Percentiles rank a stretch among this genome's conserved stretches.
Evolutionary conservation across 2,888 invertebrate genomes (phyloP).

Genomic region (Andrena dorsata): DNA sequence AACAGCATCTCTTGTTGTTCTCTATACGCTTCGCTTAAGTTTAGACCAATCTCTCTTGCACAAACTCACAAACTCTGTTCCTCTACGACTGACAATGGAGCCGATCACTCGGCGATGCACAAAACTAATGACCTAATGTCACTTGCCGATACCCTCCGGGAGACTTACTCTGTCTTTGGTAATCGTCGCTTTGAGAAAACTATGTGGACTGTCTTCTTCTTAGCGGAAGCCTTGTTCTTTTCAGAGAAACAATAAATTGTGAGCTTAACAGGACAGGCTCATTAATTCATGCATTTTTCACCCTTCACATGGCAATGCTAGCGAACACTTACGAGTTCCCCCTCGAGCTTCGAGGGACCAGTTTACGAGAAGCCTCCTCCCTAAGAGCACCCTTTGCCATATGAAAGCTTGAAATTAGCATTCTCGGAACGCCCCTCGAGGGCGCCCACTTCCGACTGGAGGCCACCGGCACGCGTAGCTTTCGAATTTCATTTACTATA

Average conservation of each 20-base stretch:
- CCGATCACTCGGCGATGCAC: not conserved
- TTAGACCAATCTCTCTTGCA: conserved; percentile 16
- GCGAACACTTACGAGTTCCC: not conserved
- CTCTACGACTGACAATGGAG: not conserved
- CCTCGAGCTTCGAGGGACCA: no score
- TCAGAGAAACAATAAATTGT: not conserved
- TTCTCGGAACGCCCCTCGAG: not conserved
- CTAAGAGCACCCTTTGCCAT: not conserved
- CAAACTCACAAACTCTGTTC: conserved; percentile 10
- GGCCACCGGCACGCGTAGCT: conserved; percentile 25
- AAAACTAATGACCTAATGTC: not conserved
- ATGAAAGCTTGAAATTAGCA: not conserved
- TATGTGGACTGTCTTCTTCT: not conserved
- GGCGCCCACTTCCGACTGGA: not conserved
- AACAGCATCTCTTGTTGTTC: conserved; percentile 34
- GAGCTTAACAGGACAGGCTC: conserved; percentile 6
- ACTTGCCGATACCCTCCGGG: not conserved
- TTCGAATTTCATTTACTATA: conserved; percentile 5
- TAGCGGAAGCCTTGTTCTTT: conserved; percentile 7
- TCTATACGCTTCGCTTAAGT: conserved; percentile 41
- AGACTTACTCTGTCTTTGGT: not conserved
- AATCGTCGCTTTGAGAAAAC: not conserved
- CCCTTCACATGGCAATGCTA: not conserved
- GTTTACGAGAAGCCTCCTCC: not conserved
- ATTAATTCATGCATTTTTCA: not conserved